phyloP scores from a whole-genome alignment of 1,140 invertebrate species.

The Ceratina australensis region DNA sequence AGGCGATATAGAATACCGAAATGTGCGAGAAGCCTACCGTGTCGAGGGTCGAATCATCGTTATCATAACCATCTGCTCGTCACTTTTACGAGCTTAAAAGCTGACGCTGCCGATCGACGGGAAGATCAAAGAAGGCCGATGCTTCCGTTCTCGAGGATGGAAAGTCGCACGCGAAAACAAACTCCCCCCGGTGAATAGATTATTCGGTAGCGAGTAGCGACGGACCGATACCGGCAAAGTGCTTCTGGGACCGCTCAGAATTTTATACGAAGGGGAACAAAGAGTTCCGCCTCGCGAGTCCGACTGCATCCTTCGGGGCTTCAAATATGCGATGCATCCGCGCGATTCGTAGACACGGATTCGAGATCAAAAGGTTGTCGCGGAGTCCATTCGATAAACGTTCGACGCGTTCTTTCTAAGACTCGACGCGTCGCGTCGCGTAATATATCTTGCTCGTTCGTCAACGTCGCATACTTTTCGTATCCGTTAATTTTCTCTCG shows the following conservation, averaged over 20 bases:
- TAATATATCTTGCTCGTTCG: no score
- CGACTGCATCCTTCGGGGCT: constrained; percentile 18
- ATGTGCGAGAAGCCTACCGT: constrained; percentile 1
- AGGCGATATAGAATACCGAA: not conserved
- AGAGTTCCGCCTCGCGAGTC: constrained; percentile 16
- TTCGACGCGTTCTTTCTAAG: no score
- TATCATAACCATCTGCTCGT: constrained; percentile 59
- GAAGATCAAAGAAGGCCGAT: constrained; percentile 56
- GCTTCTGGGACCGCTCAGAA: constrained; percentile 40
- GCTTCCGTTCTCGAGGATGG: constrained; percentile 43
- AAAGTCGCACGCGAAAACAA: constrained; percentile 35
- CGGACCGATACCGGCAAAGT: constrained; percentile 30
- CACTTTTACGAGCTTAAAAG: constrained; percentile 56
- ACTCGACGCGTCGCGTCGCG: no score
- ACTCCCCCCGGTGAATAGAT: constrained; percentile 48
- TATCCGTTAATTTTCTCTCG: no score
- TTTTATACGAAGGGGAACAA: constrained; percentile 43
- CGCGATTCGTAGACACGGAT: constrained; percentile 18
- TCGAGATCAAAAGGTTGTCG: constrained; percentile 35
- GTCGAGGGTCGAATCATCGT: constrained; percentile 56
- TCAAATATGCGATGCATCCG: constrained; percentile 35
- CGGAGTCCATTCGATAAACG: not conserved
- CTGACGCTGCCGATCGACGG: constrained; percentile 12
- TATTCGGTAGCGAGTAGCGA: constrained; percentile 44
- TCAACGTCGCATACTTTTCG: no score